A percentile compares a stretch with the other conserved stretches of the same genome.
These are phyloP conservation scores for Oligia strigilis DNA, from an alignment of 2,888 invertebrate species.

Conservation along the genomic window DNA sequence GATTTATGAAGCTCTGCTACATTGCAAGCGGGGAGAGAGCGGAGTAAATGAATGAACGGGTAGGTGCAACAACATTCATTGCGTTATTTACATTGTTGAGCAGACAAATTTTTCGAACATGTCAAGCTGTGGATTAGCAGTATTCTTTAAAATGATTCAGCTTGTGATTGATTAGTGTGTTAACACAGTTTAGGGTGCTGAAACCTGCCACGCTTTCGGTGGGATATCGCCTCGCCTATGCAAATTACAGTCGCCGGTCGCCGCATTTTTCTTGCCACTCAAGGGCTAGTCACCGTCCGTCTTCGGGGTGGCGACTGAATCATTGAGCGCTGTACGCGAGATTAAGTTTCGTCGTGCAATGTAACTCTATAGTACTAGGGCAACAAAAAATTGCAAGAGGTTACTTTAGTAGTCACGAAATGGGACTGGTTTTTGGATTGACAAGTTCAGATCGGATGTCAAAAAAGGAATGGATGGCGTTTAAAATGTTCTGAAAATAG, in stretches of 20 bases:
- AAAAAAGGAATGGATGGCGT: conserved; percentile 19
- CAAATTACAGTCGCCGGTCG: conserved; percentile 27
- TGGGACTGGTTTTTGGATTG: conserved; percentile 44
- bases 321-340: conserved; percentile 25
- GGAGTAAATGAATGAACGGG: neutral
- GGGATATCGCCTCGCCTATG: neutral
- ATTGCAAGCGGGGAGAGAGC: conserved; percentile 11
- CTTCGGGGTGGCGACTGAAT: conserved; percentile 48
- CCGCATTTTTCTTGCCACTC: conserved; percentile 22
- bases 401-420: conserved; percentile 48
- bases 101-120: too few species aligned
- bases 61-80: neutral
- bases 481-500: neutral
- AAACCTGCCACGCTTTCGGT: neutral
- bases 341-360: conserved; percentile 52
- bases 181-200: too few species aligned
- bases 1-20: conserved; percentile 32
- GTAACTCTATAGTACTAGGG: conserved; percentile 62
- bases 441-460: conserved; percentile 35
- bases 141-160: too few species aligned
- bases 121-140: too few species aligned
- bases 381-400: conserved; percentile 41
- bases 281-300: conserved; percentile 22
- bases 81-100: too few species aligned
- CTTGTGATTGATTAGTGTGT: too few species aligned